Base-by-base conservation (phyloP, 1,140 invertebrate species). In the Hylaeus volcanicus region DNA sequence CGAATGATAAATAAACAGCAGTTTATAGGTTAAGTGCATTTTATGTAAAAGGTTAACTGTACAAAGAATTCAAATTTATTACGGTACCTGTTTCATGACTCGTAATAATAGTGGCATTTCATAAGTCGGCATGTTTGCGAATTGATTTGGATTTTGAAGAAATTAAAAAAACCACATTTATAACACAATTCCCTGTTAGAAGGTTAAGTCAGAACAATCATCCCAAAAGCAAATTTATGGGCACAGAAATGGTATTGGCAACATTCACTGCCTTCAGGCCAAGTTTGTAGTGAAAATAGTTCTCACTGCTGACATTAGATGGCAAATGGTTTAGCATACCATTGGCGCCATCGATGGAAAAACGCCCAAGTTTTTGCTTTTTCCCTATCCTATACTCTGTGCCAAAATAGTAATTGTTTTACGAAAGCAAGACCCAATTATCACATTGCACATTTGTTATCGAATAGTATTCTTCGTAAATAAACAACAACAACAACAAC, bases 91-190 rank as follows among this genome's bases (percentile, higher is more conserved):
- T 2, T 94, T 89, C 94, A 96, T 94, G 56, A 94, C 89, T 12
- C 94, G 93, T 69, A 96, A 78, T 74, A 96, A 92, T 71, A 96
- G 58, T 6, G 95, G 94, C 89, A 96, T 90, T 91, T 96, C 96
- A 86, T 96, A 96, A 0, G 94, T 92, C 51, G 95, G 96, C 96
- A 95, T 95, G 58, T 86, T 89, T 77, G 6, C 15, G 37, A 63
- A 53, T 58, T 75, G 51, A 53, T 66, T 69, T 55, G 63, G 26
- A 69, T 37, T 56, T 58, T 12, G 9, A 58, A 51, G 6, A 58
- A 15, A 55, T 64, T 3, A 53, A 51, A 14, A n/a, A 74, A 68
- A 53, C 26, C 26, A n/a, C 55, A 64, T 3, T 74, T n/a, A 48
- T 6, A 48, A 1, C 15, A 37, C 8, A 12, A 0, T 37, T 61